Evolutionary conservation across 2,797 vertebrate species (phyloP).

Genomic region (Loriculus beryllinus): DNA sequence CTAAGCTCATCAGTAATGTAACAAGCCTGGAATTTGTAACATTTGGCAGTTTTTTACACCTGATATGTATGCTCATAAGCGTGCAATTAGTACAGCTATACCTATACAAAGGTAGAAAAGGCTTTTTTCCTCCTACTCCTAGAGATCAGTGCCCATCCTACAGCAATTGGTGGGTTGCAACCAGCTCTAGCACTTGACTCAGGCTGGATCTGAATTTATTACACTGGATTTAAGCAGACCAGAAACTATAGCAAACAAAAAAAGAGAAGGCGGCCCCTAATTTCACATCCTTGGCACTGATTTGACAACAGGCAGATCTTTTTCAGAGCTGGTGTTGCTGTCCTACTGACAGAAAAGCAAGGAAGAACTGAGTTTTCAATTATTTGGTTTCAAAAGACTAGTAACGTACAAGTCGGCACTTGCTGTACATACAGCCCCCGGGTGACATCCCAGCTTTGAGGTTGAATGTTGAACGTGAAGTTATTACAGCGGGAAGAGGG

Average conservation of each 20-base stretch:
- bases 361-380: slow-evolving; percentile 25
- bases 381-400: slow-evolving; percentile 17
- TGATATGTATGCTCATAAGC: neutral
- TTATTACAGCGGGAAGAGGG: slow-evolving; percentile 19
- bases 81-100: neutral
- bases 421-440: neutral
- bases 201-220: neutral
- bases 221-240: neutral
- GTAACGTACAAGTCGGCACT: neutral
- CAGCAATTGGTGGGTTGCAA: neutral
- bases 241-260: neutral
- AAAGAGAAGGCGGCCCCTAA: neutral
- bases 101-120: neutral
- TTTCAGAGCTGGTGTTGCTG: neutral
- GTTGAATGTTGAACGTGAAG: neutral
- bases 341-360: neutral
- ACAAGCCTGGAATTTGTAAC: neutral
- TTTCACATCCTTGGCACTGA: neutral
- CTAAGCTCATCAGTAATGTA: neutral
- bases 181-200: neutral
- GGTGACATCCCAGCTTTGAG: slow-evolving; percentile 46
- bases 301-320: neutral
- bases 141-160: neutral
- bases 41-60: neutral
- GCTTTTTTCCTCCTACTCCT: neutral